Percentiles rank a stretch among this genome's conserved stretches.
Conservation (phyloP, 2,113 vertebrate species). For the Alethe diademata region DNA sequence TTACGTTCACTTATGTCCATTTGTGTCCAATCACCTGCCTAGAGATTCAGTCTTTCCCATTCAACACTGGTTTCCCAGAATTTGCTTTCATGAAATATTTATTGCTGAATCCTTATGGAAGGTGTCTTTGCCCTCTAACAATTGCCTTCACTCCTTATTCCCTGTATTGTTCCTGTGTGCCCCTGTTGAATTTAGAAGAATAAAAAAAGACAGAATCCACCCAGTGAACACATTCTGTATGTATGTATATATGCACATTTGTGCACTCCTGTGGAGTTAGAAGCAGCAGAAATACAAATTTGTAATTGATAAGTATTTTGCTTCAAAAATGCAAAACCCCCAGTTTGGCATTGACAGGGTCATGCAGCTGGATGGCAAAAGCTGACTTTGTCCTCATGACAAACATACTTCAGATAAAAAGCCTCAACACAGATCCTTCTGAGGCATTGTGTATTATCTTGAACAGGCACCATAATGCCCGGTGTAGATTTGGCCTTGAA, state of each 20-base stretch:
- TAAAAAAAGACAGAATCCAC: background rate
- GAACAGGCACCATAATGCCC: background rate
- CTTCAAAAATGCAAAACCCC: background rate
- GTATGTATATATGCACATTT: background rate
- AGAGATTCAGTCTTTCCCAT: background rate
- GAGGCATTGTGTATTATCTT: background rate
- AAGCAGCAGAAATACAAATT: background rate
- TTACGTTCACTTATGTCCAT: background rate
- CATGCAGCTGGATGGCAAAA: background rate
- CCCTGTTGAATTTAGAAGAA: background rate
- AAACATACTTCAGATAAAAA: conserved; percentile 14
- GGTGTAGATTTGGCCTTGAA: background rate
- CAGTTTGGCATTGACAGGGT: background rate
- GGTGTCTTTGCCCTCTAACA: background rate
- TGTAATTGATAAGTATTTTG: background rate
- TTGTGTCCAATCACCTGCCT: background rate
- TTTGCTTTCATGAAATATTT: background rate
- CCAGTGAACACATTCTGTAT: background rate
- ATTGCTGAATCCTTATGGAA: background rate
- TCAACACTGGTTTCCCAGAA: background rate
- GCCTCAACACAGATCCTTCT: background rate
- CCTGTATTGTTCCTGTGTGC: background rate
- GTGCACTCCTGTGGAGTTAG: background rate
- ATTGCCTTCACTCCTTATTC: background rate
- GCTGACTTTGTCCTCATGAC: background rate